These are phyloP conservation scores for Centroberyx gerrardi DNA, from an alignment of 2,797 vertebrate genomes.

Conservation along the genomic window DNA sequence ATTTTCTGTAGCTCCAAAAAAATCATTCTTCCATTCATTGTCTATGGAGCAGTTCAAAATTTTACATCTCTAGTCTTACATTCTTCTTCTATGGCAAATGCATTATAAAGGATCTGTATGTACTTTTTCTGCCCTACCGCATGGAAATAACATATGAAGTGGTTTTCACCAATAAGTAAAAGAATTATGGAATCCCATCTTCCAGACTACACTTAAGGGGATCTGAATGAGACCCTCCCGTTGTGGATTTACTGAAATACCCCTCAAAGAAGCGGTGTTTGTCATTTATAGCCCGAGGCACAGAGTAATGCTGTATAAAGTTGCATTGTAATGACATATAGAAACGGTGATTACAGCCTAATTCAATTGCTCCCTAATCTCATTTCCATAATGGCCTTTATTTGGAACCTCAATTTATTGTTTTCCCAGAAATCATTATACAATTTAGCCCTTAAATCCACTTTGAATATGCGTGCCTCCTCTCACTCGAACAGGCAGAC, in stretches of 20 bases:
- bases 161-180: not conserved
- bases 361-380: constrained; percentile 88
- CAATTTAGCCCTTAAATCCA: constrained; percentile 87
- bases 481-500: constrained; percentile 62
- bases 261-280: constrained; percentile 81
- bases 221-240: constrained; percentile 71
- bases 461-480: constrained; percentile 81
- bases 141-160: constrained; percentile 70
- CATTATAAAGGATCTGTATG: not conserved
- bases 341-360: constrained; percentile 86
- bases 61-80: constrained; percentile 30
- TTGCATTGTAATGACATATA: constrained; percentile 89
- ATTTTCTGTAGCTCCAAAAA: constrained; percentile 8
- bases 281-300: constrained; percentile 82
- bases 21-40: constrained; percentile 31
- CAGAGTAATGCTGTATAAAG: constrained; percentile 84
- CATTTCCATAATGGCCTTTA: constrained; percentile 89
- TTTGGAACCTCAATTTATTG: constrained; percentile 88
- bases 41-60: constrained; percentile 36
- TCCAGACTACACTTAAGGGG: not conserved
- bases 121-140: constrained; percentile 50
- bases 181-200: not conserved
- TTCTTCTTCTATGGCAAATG: not conserved
- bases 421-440: constrained; percentile 89
- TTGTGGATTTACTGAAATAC: constrained; percentile 79